Evolutionary conservation across 2,888 invertebrate genomes (phyloP).

Genomic region (Odontomyia ornata): DNA sequence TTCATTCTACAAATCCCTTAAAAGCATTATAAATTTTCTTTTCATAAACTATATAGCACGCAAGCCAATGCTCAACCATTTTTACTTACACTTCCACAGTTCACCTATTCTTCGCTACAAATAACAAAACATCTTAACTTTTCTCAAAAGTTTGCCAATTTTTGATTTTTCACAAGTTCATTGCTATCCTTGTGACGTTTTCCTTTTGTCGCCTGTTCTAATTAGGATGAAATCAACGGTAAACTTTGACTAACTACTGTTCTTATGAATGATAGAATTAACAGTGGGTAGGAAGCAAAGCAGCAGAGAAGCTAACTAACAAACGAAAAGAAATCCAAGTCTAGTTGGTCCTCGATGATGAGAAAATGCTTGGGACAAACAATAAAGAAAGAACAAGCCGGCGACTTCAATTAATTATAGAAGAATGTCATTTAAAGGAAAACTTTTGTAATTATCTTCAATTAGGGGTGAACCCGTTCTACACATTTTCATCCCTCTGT

Average conservation of each 20-base stretch:
- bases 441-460: constrained; percentile 47
- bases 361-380: constrained; percentile 4
- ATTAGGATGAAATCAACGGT: constrained; percentile 14
- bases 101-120: no score
- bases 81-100: no score
- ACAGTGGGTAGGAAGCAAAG: no score
- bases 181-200: neutral
- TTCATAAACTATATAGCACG: no score
- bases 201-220: neutral
- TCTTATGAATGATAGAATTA: no score
- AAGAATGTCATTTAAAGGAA: constrained; percentile 46
- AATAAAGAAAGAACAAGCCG: constrained; percentile 6
- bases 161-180: neutral
- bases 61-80: no score
- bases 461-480: constrained; percentile 38
- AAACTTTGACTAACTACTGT: neutral
- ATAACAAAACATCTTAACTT: neutral
- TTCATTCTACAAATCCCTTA: no score
- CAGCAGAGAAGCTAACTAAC: no score
- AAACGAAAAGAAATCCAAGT: neutral
- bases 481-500: neutral
- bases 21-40: no score
- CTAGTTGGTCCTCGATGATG: neutral
- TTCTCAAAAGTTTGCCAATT: neutral
- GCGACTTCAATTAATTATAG: constrained; percentile 30